A percentile compares a stretch with the other conserved stretches of the same genome.
Evolutionary conservation across 2,888 invertebrate species (phyloP).

Genomic region (Drosophila ustulata): DNA sequence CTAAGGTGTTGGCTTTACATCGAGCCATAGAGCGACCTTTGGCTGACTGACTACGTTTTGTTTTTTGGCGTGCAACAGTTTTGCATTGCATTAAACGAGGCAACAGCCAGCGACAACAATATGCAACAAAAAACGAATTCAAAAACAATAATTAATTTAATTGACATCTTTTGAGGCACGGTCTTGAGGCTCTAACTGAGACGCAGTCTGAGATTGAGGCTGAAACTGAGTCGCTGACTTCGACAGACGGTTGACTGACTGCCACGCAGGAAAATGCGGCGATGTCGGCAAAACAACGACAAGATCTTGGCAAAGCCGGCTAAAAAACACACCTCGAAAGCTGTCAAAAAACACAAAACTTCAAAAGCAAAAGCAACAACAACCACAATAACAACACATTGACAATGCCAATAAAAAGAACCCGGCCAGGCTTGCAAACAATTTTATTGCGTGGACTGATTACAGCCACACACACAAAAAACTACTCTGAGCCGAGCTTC

Average conservation of each 20-base stretch:
- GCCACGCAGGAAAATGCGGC: conserved; percentile 80
- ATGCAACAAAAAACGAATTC: conserved; percentile 41
- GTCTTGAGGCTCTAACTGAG: conserved; percentile 45
- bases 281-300: conserved; percentile 68
- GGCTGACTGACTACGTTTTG: conserved; percentile 22
- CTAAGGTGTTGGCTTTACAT: conserved; percentile 64
- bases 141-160: conserved; percentile 83
- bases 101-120: conserved; percentile 9
- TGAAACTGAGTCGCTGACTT: conserved; percentile 27
- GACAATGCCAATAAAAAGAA: conserved; percentile 67
- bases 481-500: conserved; percentile 61
- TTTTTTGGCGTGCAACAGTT: conserved; percentile 56
- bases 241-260: conserved; percentile 72
- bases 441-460: conserved; percentile 83
- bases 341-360: conserved; percentile 71
- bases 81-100: conserved; percentile 76
- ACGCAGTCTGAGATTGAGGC: conserved; percentile 38
- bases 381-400: conserved; percentile 35
- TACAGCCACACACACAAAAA: conserved; percentile 63
- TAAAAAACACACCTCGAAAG: conserved; percentile 75
- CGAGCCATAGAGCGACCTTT: conserved; percentile 60
- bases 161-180: conserved; percentile 83
- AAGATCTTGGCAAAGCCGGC: conserved; percentile 69
- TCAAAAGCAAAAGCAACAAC: conserved; percentile 48
- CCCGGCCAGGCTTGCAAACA: conserved; percentile 68